These are phyloP conservation scores for Laothoe populi DNA, from an alignment of 2,888 invertebrate genomes.

Conservation along the genomic window DNA sequence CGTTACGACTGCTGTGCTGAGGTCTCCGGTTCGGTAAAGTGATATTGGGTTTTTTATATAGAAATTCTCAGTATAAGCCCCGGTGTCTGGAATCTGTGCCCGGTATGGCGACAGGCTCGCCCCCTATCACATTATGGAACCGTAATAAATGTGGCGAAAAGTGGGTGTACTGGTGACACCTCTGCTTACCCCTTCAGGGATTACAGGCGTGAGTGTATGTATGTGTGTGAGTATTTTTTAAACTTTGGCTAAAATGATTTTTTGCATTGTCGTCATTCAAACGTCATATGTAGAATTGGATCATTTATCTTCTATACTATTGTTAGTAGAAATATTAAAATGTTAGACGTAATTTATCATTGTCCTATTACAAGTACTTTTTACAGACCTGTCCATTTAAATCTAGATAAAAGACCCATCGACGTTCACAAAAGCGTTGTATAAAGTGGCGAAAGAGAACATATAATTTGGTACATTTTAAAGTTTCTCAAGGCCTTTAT, in stretches of 20 bases:
- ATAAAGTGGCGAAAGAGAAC: background rate
- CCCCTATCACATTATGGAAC: no score
- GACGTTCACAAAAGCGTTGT: background rate
- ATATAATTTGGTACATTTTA: conserved; percentile 1
- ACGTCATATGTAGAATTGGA: background rate
- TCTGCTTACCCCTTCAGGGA: no score
- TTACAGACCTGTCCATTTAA: background rate
- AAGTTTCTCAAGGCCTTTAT: background rate
- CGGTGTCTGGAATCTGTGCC: no score
- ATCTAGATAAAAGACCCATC: background rate
- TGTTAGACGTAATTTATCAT: background rate
- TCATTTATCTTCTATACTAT: background rate
- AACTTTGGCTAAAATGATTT: no score
- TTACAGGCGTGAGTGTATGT: no score
- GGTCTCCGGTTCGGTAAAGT: no score
- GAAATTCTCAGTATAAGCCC: no score
- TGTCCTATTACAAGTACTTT: background rate
- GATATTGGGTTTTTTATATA: no score
- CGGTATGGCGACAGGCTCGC: no score
- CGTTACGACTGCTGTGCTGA: no score
- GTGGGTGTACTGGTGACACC: no score
- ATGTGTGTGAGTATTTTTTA: background rate
- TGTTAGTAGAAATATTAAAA: background rate
- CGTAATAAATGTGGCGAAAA: no score
- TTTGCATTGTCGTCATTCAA: background rate